Percentiles rank a stretch among this genome's conserved stretches.
These are phyloP conservation scores for Fistularia tabacaria DNA, from an alignment of 2,797 vertebrate genomes.

Conservation along the genomic window DNA sequence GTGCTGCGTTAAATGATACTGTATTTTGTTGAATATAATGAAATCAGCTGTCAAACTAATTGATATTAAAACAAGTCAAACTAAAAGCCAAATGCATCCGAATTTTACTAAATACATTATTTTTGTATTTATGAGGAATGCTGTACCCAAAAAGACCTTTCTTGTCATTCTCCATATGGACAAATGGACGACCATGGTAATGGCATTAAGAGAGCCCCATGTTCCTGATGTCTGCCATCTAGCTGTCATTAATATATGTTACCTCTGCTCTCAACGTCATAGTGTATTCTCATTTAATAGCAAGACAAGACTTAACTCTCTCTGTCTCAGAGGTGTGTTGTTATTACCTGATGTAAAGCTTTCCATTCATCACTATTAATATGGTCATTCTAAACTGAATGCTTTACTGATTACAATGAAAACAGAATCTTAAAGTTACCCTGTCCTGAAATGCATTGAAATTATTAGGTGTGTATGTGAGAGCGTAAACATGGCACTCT, in stretches of 20 bases:
- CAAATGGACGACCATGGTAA: conserved; percentile 29
- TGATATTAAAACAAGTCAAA: not conserved
- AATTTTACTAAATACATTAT: no score
- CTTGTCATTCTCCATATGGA: conserved; percentile 22
- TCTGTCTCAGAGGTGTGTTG: conserved; percentile 46
- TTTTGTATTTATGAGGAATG: not conserved
- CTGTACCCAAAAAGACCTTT: conserved; percentile 12
- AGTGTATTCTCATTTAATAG: conserved; percentile 42
- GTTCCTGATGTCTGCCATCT: conserved; percentile 43
- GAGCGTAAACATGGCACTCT: not conserved
- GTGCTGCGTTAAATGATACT: conserved; percentile 7
- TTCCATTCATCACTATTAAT: conserved; percentile 36
- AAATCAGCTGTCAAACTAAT: not conserved
- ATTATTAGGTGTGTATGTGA: no score
- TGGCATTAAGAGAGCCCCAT: conserved; percentile 48
- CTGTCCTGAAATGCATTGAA: no score
- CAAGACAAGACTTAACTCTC: conserved; percentile 25
- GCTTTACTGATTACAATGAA: not conserved
- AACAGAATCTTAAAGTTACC: not conserved
- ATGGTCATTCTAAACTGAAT: not conserved
- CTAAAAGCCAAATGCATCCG: not conserved
- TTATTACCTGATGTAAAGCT: conserved; percentile 42
- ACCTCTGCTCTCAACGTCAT: conserved; percentile 40
- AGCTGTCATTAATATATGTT: conserved; percentile 59
- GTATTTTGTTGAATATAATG: conserved; percentile 9